Conservation (phyloP, 2,113 vertebrate species). For the Raphicerus campestris region DNA sequence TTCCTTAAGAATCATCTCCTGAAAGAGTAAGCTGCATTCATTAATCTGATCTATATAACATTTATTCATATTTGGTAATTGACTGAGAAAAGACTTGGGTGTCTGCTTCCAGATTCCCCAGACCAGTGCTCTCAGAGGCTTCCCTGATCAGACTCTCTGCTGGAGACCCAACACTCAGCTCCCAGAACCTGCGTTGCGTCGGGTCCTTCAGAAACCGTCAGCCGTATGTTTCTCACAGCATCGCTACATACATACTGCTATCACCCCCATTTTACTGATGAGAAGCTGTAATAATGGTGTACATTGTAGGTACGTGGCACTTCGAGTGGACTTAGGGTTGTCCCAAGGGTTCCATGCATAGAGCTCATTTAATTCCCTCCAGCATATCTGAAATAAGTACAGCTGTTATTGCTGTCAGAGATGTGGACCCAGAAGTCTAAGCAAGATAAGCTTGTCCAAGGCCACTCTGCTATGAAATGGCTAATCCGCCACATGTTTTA, state of each 20-base stretch:
- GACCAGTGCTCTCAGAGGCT: rapidly evolving
- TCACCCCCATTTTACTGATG: background rate
- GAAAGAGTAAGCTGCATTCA: background rate
- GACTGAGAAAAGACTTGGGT: background rate
- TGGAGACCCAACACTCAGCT: background rate
- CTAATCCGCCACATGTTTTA: rapidly evolving
- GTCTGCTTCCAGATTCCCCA: background rate
- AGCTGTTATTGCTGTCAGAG: background rate
- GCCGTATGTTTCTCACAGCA: background rate
- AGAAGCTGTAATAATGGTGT: rapidly evolving
- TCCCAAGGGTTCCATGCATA: background rate
- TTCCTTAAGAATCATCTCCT: background rate
- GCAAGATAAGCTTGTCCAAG: background rate
- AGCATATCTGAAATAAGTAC: background rate
- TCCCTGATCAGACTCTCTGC: background rate
- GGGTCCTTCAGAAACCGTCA: background rate
- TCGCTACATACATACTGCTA: rapidly evolving
- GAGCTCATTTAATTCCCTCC: background rate
- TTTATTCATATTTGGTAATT: background rate
- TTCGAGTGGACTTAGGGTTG: no score
- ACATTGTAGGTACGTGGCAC: rapidly evolving
- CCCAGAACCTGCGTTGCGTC: background rate
- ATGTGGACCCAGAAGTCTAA: background rate
- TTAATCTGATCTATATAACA: background rate
- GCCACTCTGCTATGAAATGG: background rate